Percentiles rank a stretch among this genome's conserved stretches.
Conservation (phyloP, 2,888 invertebrate species). For the Torymus texanus region DNA sequence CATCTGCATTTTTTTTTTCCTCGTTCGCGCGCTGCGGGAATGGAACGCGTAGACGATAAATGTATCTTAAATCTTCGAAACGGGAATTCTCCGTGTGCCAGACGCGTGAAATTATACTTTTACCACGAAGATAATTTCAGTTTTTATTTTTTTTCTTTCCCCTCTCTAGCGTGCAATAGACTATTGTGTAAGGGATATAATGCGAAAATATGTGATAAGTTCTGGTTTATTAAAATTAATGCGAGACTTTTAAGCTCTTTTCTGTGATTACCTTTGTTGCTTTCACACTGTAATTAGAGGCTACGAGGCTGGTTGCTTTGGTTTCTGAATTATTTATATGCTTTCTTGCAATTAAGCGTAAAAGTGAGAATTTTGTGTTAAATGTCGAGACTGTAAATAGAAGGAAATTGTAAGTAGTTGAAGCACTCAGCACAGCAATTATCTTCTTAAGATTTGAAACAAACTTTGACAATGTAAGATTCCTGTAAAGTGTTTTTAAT, state of each 20-base stretch:
- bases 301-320: slow-evolving; percentile 19
- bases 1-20: not conserved
- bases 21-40: not conserved
- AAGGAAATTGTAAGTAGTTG: no score
- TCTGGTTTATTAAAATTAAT: slow-evolving; percentile 39
- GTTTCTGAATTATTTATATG: slow-evolving; percentile 35
- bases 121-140: slow-evolving; percentile 37
- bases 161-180: not conserved
- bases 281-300: slow-evolving; percentile 21
- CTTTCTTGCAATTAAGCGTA: slow-evolving; percentile 38
- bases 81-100: slow-evolving; percentile 48
- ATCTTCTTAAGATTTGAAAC: no score
- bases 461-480: no score
- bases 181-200: slow-evolving; percentile 36
- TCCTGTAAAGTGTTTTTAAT: no score
- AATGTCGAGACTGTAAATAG: not conserved
- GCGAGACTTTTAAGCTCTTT: slow-evolving; percentile 30
- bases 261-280: slow-evolving; percentile 21
- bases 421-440: no score
- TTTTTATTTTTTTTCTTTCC: slow-evolving; percentile 19
- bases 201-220: slow-evolving; percentile 40
- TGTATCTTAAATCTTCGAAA: slow-evolving; percentile 44
- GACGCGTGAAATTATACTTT: slow-evolving; percentile 54
- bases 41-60: slow-evolving; percentile 19
- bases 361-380: slow-evolving; percentile 17